phyloP scores from a whole-genome alignment of 2,113 vertebrate genomes.

The Odocoileus hemionus region DNA sequence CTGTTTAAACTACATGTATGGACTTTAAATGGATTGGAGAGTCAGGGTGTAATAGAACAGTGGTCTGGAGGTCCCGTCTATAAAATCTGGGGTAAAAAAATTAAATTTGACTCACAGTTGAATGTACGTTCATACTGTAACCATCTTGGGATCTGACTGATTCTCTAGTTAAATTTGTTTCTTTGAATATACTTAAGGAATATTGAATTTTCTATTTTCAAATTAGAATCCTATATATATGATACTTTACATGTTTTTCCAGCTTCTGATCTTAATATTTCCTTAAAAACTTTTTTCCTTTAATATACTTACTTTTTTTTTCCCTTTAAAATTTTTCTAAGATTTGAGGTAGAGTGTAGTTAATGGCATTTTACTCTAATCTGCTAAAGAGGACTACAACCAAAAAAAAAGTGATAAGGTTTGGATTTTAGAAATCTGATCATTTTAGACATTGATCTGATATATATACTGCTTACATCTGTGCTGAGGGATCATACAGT shows the following conservation, averaged over 20 bases:
- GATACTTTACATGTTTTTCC: background rate
- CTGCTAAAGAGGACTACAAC: background rate
- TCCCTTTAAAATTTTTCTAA: background rate
- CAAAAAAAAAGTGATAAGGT: background rate
- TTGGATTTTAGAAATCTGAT: constrained; percentile 33
- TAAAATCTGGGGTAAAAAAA: background rate
- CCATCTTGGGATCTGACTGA: background rate
- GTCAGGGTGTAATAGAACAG: background rate
- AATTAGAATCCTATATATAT: background rate
- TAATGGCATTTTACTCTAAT: background rate
- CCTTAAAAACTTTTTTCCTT: background rate
- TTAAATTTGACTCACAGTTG: background rate
- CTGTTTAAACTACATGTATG: background rate
- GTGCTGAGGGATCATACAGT: background rate
- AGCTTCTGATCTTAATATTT: background rate
- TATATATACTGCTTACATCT: background rate
- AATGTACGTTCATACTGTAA: background rate
- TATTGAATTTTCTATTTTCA: constrained; percentile 3
- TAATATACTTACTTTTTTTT: background rate
- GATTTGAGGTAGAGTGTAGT: background rate
- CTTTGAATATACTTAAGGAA: background rate
- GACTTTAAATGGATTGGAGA: background rate
- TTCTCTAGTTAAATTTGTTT: background rate
- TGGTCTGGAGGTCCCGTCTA: background rate
- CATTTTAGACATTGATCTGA: constrained; percentile 4